Evolutionary conservation across 1,140 invertebrate genomes (phyloP).

Genomic region (Eumeta japonica): DNA sequence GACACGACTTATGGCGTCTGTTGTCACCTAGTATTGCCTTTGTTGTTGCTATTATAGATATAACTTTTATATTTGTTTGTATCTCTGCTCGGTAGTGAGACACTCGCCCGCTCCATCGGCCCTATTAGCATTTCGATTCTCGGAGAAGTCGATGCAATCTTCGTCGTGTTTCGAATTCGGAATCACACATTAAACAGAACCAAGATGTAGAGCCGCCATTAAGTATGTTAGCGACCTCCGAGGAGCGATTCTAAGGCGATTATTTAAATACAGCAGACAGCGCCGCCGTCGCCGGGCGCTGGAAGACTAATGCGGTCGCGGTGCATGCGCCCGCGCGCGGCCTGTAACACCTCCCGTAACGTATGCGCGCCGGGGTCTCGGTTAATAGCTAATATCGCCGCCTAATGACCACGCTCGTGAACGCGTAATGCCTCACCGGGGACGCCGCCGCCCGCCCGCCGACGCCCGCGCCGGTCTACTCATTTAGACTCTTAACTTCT

Average conservation of each 20-base stretch:
- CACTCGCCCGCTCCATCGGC: no score
- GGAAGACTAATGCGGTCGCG: neutral
- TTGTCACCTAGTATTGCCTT: no score
- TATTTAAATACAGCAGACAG: neutral
- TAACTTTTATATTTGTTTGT: no score
- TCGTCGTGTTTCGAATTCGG: no score
- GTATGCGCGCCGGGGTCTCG: slow-evolving; percentile 34
- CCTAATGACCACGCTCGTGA: slow-evolving; percentile 49
- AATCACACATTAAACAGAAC: no score
- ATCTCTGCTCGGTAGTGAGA: no score
- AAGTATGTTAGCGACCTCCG: no score
- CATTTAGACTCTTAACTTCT: slow-evolving; percentile 17
- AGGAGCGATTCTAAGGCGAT: neutral
- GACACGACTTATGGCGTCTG: no score
- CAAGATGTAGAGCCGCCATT: slow-evolving; percentile 4
- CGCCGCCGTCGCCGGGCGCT: neutral
- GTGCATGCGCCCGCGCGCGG: slow-evolving; percentile 6
- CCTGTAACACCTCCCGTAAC: slow-evolving; percentile 14
- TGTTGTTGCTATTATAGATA: no score
- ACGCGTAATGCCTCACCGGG: slow-evolving; percentile 45
- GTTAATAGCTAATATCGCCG: slow-evolving; percentile 52
- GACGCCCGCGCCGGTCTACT: slow-evolving; percentile 17
- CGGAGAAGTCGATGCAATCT: no score
- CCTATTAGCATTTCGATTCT: no score
- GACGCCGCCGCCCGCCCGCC: slow-evolving; percentile 24